Base-by-base conservation (phyloP, 2,797 vertebrate species). In the Characodon lateralis region DNA sequence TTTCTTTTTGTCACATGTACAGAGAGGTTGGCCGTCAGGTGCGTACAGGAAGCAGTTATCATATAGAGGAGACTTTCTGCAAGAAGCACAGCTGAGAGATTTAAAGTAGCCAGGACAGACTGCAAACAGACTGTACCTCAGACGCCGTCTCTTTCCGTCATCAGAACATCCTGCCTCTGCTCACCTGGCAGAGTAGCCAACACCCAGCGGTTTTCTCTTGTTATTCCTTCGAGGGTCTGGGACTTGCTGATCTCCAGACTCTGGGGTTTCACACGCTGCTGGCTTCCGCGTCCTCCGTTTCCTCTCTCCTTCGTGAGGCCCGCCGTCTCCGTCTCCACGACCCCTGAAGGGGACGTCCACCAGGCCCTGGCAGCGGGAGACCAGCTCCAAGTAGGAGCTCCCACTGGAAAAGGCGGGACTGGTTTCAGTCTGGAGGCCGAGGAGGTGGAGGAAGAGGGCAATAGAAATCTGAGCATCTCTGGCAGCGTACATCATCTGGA, bases 41-140 rank as follows among this genome's bases (percentile, higher is more conserved):
- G 98, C 98, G 6, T 99, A 96, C 61, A 99, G 96, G 89, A 98
- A 99, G 91, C 98, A 99, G 95, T 99, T 99, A 86, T 99, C 98
- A 73, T 99, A 99, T 24, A 99, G 95, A 0, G 98, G 98, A 56
- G 98, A 98, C 91, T 98, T 99, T 91, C 98, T 99, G 88, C 20
- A 61, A 79, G 46, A 80, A 6, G 46, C 7, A 81, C 0, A 76
- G 50, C 22, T 70, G 35, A 72, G 8, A 65, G 14, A 43, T 41
- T 35, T 14, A 53, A 55, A n/a, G 7, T 5, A 0, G 50, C 41
- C 18, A 50, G 0, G 20, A 0, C 5, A 2, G 26, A 46, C 43
- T 56, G 66, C 43, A 70, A 46, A 46, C 14, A 12, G 16, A 0
- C 2, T 46, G 35, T 26, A 6, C 43, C 20, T 12, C 9, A 26